A percentile compares a stretch with the other conserved stretches of the same genome.
Conservation (phyloP, 2,797 vertebrate genomes). For the Bradypodion pumilum region DNA sequence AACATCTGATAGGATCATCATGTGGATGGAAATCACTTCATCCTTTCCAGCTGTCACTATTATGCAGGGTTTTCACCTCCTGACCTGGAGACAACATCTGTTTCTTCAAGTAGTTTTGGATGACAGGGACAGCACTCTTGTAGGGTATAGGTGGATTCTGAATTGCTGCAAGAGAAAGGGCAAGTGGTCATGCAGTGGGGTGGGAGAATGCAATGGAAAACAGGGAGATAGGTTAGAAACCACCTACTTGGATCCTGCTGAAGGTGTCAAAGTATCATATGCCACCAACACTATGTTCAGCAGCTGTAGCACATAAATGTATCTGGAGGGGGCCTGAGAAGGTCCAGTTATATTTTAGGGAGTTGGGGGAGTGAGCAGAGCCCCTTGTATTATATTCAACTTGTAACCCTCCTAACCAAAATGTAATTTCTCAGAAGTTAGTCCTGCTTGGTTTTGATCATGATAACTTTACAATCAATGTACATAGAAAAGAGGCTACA, state of each 20-base stretch:
- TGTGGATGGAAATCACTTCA: background rate
- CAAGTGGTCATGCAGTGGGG: too few species aligned
- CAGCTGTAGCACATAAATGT: background rate
- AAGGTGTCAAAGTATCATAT: background rate
- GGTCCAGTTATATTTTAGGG: background rate
- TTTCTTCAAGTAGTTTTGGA: background rate
- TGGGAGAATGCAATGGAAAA: background rate
- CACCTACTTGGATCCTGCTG: background rate
- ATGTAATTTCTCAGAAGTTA: too few species aligned
- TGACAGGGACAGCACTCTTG: background rate
- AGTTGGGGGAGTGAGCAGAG: too few species aligned
- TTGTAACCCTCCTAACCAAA: background rate
- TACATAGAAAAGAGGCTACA: background rate
- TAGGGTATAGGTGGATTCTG: too few species aligned
- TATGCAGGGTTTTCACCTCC: background rate
- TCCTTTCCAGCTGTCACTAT: background rate
- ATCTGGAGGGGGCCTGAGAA: too few species aligned
- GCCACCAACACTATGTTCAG: background rate
- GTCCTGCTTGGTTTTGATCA: background rate
- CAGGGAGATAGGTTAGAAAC: background rate
- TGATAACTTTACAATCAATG: background rate
- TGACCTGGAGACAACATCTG: background rate
- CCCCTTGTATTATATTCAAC: background rate
- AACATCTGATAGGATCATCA: too few species aligned
- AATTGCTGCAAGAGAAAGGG: background rate